These are phyloP conservation scores for Camponotus pennsylvanicus DNA, from an alignment of 1,140 invertebrate species.

Conservation along the genomic window DNA sequence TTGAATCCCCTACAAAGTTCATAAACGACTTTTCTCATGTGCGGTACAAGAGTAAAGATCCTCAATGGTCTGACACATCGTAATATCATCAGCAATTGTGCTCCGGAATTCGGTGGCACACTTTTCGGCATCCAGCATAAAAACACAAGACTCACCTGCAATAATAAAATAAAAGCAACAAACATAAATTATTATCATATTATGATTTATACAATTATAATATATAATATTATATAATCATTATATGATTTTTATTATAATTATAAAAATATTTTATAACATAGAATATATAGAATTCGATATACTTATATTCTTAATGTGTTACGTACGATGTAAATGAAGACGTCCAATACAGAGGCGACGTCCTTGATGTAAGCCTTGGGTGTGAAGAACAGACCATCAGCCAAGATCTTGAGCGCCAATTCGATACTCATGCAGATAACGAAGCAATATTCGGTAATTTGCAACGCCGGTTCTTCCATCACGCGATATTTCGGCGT, in stretches of 20 bases:
- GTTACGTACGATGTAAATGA: constrained; percentile 96
- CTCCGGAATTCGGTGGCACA: constrained; percentile 96
- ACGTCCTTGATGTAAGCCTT: constrained; percentile 99
- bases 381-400: constrained; percentile 99
- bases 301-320: neutral
- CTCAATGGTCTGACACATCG: constrained; percentile 97
- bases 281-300: neutral
- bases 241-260: too few species aligned
- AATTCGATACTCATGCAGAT: constrained; percentile 99
- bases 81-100: constrained; percentile 98
- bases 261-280: constrained; percentile 1
- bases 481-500: constrained; percentile 95
- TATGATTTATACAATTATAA: neutral
- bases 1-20: constrained; percentile 99
- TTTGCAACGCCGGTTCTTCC: constrained; percentile 94
- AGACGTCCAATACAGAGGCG: constrained; percentile 98
- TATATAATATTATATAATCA: neutral
- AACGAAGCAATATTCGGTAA: constrained; percentile 99
- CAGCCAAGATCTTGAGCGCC: constrained; percentile 97
- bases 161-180: neutral
- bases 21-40: constrained; percentile 99
- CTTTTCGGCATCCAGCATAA: constrained; percentile 98
- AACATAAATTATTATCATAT: neutral
- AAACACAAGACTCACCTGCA: constrained; percentile 96
- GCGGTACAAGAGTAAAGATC: constrained; percentile 99